A percentile compares a stretch with the other conserved stretches of the same genome.
phyloP scores from a whole-genome alignment of 2,888 invertebrate species.

The Tubulanus polymorphus region DNA sequence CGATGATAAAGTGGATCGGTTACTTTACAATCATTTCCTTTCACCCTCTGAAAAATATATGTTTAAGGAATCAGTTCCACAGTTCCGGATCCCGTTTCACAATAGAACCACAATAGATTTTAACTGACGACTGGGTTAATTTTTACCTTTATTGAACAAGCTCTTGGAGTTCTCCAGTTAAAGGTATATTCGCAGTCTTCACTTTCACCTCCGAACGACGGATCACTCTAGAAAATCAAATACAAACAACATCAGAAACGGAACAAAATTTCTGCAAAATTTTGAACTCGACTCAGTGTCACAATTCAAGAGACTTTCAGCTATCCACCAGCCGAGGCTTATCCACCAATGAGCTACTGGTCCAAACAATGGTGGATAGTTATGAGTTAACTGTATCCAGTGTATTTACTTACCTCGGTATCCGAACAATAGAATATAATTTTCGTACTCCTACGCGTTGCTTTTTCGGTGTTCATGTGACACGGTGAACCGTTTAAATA shows the following conservation, averaged over 20 bases:
- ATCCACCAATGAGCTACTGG: background rate
- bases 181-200: slow-evolving; percentile 45
- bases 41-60: slow-evolving; percentile 21
- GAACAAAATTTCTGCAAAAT: too few relatives aligned
- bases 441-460: slow-evolving; percentile 32
- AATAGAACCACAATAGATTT: too few relatives aligned
- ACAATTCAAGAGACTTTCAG: too few relatives aligned
- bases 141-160: slow-evolving; percentile 38
- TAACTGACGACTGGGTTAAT: background rate
- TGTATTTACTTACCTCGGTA: slow-evolving; percentile 26
- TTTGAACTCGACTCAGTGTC: too few relatives aligned
- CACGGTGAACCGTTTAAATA: slow-evolving; percentile 40
- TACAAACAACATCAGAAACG: too few relatives aligned
- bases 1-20: slow-evolving; percentile 37
- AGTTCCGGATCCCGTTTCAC: too few relatives aligned
- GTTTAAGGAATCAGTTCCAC: too few relatives aligned
- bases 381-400: too few relatives aligned
- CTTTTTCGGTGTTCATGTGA: slow-evolving; percentile 27
- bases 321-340: too few relatives aligned
- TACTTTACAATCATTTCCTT: slow-evolving; percentile 38
- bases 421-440: slow-evolving; percentile 37
- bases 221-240: slow-evolving; percentile 22
- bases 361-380: too few relatives aligned
- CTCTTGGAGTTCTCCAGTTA: slow-evolving; percentile 42
- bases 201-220: slow-evolving; percentile 34